phyloP scores from a whole-genome alignment of 2,113 vertebrate genomes.

The Hydrochoerus hydrochaeris region DNA sequence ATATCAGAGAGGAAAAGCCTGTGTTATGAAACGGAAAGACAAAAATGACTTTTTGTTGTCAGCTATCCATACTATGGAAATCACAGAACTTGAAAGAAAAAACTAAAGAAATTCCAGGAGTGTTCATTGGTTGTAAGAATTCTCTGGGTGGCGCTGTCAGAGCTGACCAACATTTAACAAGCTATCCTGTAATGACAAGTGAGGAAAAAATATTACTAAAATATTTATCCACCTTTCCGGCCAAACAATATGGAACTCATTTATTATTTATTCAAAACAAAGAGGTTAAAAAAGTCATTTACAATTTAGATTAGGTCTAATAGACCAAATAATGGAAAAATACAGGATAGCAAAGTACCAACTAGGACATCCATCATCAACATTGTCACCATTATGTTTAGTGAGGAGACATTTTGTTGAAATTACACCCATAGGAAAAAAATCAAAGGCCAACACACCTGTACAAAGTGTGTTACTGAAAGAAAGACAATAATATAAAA shows the following conservation, averaged over 20 bases:
- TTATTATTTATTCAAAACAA: not conserved
- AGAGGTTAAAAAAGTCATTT: not conserved
- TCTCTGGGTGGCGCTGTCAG: not conserved
- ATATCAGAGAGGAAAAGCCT: not conserved
- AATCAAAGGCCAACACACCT: not conserved
- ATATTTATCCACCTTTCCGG: not conserved
- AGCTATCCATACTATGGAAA: not conserved
- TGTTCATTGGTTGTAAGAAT: not conserved
- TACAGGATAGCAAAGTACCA: not conserved
- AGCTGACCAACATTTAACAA: not conserved
- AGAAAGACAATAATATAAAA: not conserved
- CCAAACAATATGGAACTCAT: not conserved
- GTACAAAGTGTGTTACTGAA: not conserved
- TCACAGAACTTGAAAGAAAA: not conserved
- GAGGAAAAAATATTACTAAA: not conserved
- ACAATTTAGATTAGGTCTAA: not conserved
- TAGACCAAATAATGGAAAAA: not conserved
- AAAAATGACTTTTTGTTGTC: not conserved
- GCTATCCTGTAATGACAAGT: not conserved
- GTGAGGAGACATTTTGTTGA: not conserved
- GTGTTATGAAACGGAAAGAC: not conserved
- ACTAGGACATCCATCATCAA: not conserved
- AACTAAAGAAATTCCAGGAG: not conserved
- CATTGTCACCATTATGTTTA: not conserved
- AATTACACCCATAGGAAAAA: not conserved